Evolutionary conservation across 2,113 vertebrate genomes (phyloP), one percentile per base, ranked within the genome.

Genomic region (Ia io): DNA sequence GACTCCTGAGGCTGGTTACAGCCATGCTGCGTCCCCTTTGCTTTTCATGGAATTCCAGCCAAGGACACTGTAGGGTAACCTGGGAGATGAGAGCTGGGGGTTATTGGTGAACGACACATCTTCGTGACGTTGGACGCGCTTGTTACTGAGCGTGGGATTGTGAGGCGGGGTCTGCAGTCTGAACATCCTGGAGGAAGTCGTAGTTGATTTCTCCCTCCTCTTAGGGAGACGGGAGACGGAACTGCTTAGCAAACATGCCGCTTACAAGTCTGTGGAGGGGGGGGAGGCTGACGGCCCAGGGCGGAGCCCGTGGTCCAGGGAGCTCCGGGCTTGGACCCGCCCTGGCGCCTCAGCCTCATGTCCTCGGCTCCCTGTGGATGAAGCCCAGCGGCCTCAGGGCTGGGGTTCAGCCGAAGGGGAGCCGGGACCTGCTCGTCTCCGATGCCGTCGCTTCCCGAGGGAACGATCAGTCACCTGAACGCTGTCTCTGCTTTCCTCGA

Each of bases 1-100:
- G 20, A 3, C 12, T 0, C 42, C 44, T 1, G 3, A 4, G 30
- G n/a, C 8, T 1, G 1, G 25, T 49, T 44, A 10, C 23, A 2
- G 4, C 30, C 2, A 1, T 35, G 20, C 18, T 20, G 1, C 40
- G 0, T 37, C 9, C 73, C 49, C 35, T 59, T 8, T 32, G 3
- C 9, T 76, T 70, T 23, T 61, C 49, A 3, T 80, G 6, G 4
- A 70, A 28, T 47, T 42, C 4, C 53, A 28, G 67, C 22, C 35
- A 20, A 78, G 67, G 0, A 30, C 5, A 3, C 53, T 82, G 53
- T 9, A 9, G 35, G 70, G 0, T 40, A 16, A 35, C 17, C 37
- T n/a, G 14, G 53, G 61, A 47, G 12, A 13, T 25, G 6, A 11
- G 28, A 2, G 18, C 1, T 7, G 3, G 9, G 28, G 0, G 4